phyloP scores from a whole-genome alignment of 2,888 invertebrate species.

The Leptinotarsa peninsularis region DNA sequence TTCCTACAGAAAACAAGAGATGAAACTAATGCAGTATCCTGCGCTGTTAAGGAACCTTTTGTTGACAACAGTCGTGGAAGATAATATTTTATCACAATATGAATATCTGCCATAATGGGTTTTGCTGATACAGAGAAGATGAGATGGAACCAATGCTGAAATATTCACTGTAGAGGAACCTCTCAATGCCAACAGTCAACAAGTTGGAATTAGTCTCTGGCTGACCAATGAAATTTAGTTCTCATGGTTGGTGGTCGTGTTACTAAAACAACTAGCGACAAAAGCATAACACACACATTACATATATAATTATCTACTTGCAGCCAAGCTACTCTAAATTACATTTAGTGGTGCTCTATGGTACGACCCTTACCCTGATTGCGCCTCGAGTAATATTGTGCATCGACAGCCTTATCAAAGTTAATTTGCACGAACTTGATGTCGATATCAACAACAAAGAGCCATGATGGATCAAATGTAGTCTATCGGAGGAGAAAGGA shows the following conservation, averaged over 20 bases:
- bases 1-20: too few relatives aligned
- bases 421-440: constrained; percentile 28
- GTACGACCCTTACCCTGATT: constrained; percentile 67
- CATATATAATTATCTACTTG: constrained; percentile 60
- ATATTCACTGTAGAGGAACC: too few relatives aligned
- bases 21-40: too few relatives aligned
- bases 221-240: constrained; percentile 30
- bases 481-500: too few relatives aligned
- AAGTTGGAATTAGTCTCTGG: background rate
- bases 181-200: background rate
- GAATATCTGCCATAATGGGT: too few relatives aligned
- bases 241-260: constrained; percentile 60
- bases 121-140: too few relatives aligned
- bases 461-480: background rate
- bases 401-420: constrained; percentile 64
- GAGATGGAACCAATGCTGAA: too few relatives aligned
- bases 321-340: constrained; percentile 62
- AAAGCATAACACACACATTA: constrained; percentile 62
- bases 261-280: constrained; percentile 60
- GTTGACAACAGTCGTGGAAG: too few relatives aligned
- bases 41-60: too few relatives aligned
- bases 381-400: constrained; percentile 64
- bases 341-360: constrained; percentile 63
- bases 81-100: too few relatives aligned
- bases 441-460: background rate